Percentiles rank a stretch among this genome's conserved stretches.
Evolutionary conservation across 2,113 vertebrate species (phyloP).

Genomic region (Brevimyrus niger): DNA sequence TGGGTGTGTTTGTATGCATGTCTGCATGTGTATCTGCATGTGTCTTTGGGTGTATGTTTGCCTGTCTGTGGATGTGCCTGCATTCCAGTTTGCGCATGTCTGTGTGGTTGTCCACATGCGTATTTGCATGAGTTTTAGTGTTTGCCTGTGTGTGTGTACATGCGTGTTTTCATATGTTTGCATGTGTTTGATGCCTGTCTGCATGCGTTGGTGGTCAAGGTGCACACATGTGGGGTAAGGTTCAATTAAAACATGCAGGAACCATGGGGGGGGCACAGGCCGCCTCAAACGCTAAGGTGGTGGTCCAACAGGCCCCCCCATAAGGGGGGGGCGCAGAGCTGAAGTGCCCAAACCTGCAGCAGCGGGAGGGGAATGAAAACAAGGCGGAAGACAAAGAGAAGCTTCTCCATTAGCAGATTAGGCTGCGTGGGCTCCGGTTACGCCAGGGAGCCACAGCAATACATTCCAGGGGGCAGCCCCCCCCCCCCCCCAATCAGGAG

Average conservation of each 20-base stretch:
- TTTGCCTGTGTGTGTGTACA: not conserved
- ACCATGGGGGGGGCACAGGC: no score
- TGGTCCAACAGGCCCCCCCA: not conserved
- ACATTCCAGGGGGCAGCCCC: constrained; percentile 52
- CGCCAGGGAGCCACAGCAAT: constrained; percentile 51
- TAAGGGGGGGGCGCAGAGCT: constrained; percentile 15
- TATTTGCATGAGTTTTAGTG: not conserved
- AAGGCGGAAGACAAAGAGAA: constrained; percentile 58
- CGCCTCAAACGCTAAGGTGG: not conserved
- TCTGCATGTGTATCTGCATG: not conserved
- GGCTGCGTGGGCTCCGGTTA: constrained; percentile 54
- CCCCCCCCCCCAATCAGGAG: constrained; percentile 29
- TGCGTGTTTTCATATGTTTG: no score
- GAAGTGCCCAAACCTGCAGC: constrained; percentile 50
- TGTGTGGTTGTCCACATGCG: not conserved
- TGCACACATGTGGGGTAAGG: no score
- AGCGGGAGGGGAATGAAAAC: constrained; percentile 51
- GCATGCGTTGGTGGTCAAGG: no score
- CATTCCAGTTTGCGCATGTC: not conserved
- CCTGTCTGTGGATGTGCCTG: not conserved
- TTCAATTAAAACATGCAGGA: no score
- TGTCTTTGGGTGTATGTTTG: not conserved
- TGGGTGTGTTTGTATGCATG: not conserved
- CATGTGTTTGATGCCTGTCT: not conserved
- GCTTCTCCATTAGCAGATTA: constrained; percentile 64